Evolutionary conservation across 2,113 vertebrate genomes (phyloP), one percentile per base, ranked within the genome.

Genomic region (Pogona vitticeps): DNA sequence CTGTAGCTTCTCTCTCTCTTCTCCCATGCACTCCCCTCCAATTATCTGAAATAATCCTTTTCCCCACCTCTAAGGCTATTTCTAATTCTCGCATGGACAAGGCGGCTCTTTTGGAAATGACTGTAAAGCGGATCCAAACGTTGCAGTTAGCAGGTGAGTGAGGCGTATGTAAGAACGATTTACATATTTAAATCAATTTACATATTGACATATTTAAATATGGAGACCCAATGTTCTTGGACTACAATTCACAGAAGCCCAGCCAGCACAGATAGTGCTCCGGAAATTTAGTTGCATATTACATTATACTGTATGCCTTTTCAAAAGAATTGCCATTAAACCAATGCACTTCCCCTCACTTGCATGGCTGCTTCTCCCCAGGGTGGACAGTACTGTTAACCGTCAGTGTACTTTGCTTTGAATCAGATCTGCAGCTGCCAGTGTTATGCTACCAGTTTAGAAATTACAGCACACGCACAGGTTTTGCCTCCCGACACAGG

Each of bases 31-130:
- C 46, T 10, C 5, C 5, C 46, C 46, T 52, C 46, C 46, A 52
- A 52, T 61, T 7, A 40, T n/a, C 33, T 40, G n/a, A 46, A 58
- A 6, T 65, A 10, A 76, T 77, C 36, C n/a, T 52, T 15, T 46
- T 56, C 59, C 40, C 42, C 58, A 36, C 63, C n/a, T 38, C 20
- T 31, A 70, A 70, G 84, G 33, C 42, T 68, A 23, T 85, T 36
- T n/a, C 84, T 58, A 70, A 68, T 70, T 40, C 46, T 79, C 67
- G 26, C 33, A 59, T 40, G 63, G 75, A 77, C 75, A 68, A 68
- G 75, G 83, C 83, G 68, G 42, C 63, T 56, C 38, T 84, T 65
- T 61, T 77, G 23, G 83, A 85, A 85, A 84, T 67, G 58, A 76
- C 31, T 17, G 83, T 82, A 65, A 65, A 70, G 63, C 40, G 68